Conservation (phyloP, 2,113 vertebrate genomes). For the Mesoclemmys tuberculata region DNA sequence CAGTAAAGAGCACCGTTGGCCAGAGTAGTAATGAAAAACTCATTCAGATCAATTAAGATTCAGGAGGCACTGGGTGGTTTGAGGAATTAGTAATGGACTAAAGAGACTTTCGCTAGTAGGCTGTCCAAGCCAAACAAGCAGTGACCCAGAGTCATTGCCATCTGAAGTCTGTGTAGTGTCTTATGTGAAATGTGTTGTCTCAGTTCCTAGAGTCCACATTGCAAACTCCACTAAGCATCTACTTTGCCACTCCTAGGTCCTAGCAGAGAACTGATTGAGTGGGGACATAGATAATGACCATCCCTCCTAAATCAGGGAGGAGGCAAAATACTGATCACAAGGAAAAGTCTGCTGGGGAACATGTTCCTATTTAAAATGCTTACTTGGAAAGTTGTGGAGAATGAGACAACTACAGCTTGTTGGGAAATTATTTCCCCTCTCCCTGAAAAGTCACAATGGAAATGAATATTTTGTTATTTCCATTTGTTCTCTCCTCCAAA, state of each 20-base stretch:
- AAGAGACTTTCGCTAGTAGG: not conserved
- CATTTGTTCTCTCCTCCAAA: accelerated
- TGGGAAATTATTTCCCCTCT: not conserved
- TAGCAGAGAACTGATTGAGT: not conserved
- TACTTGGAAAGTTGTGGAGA: not conserved
- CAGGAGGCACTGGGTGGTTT: not conserved
- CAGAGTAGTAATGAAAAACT: accelerated
- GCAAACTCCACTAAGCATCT: accelerated
- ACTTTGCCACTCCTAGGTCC: not conserved
- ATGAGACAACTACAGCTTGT: not conserved
- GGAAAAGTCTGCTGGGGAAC: not conserved
- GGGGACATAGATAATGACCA: too few relatives aligned
- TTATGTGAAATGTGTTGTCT: accelerated
- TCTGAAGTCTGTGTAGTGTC: accelerated
- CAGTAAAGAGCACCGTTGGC: accelerated
- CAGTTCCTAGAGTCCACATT: not conserved
- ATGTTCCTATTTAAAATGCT: not conserved
- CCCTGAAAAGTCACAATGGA: not conserved
- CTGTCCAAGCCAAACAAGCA: accelerated
- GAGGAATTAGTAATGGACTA: accelerated
- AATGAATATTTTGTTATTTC: not conserved
- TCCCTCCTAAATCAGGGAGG: not conserved
- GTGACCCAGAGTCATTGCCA: accelerated
- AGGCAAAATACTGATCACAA: not conserved
- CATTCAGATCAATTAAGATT: accelerated